Conservation (phyloP, 2,113 vertebrate species). For the Upupa epops region DNA sequence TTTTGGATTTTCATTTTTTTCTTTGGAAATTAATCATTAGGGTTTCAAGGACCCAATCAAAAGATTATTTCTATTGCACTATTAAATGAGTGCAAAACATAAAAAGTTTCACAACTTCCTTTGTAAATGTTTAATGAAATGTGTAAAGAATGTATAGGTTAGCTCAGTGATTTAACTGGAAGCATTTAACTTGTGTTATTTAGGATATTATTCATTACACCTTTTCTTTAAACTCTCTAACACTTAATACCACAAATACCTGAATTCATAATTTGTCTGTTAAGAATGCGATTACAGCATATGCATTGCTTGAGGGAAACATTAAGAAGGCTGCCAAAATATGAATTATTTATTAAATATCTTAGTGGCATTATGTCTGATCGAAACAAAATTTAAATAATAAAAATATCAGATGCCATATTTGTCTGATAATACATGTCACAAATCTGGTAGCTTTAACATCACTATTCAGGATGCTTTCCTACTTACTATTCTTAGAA, state of each 20-base stretch:
- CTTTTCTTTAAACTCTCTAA: neutral
- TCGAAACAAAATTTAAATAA: constrained; percentile 15
- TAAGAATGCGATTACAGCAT: neutral
- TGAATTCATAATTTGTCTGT: neutral
- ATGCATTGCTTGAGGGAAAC: neutral
- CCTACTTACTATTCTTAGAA: neutral
- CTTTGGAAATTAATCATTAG: neutral
- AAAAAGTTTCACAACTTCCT: neutral
- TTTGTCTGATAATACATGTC: neutral
- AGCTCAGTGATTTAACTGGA: neutral
- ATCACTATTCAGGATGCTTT: neutral
- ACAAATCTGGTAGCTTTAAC: neutral
- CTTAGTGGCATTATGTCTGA: neutral
- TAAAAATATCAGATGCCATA: neutral
- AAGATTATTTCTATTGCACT: neutral
- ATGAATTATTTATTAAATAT: constrained; percentile 33
- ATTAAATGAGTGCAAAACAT: neutral
- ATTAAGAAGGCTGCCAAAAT: constrained; percentile 3
- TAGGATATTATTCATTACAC: neutral
- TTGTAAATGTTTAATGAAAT: neutral
- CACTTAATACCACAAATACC: neutral
- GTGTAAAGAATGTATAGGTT: neutral
- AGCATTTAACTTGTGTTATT: neutral
- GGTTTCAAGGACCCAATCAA: neutral
- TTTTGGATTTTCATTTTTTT: neutral